Conservation (phyloP, 2,113 vertebrate species). For the Gulo gulo region DNA sequence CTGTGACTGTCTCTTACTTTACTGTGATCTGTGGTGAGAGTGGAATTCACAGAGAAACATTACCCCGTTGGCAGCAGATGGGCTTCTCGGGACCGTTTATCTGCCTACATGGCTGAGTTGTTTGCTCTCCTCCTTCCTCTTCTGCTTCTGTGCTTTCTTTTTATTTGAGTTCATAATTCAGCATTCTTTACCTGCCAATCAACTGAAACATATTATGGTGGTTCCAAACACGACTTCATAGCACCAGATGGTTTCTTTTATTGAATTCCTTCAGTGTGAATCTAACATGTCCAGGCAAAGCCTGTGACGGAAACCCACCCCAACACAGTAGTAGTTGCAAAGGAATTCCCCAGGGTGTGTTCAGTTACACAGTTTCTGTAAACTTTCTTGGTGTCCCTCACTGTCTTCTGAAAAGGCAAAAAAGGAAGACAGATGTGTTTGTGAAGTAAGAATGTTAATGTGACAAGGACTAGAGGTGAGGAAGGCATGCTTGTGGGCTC, state of each 20-base stretch:
- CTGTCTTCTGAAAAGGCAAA: constrained; percentile 61
- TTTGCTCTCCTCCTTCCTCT: background rate
- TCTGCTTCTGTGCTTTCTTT: background rate
- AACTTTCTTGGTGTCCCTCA: constrained; percentile 19
- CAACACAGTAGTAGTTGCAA: constrained; percentile 46
- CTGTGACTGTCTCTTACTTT: background rate
- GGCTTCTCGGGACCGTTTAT: background rate
- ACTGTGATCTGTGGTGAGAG: background rate
- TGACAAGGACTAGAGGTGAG: background rate
- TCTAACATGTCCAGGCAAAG: constrained; percentile 59
- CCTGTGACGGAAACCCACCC: constrained; percentile 45
- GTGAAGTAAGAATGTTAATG: constrained; percentile 11
- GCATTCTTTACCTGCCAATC: constrained; percentile 39
- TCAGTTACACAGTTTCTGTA: constrained; percentile 62
- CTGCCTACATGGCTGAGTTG: background rate
- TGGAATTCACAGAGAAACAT: background rate
- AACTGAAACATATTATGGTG: background rate
- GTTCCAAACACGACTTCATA: constrained; percentile 13
- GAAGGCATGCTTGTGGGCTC: too few relatives aligned
- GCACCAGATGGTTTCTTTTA: constrained; percentile 46
- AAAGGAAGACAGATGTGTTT: constrained; percentile 39
- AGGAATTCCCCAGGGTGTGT: constrained; percentile 46
- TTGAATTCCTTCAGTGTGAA: constrained; percentile 42
- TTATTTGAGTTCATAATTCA: background rate
- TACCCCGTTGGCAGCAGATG: background rate